A percentile compares a stretch with the other conserved stretches of the same genome.
Conservation (phyloP, 2,888 invertebrate species). For the Agrochola lychnidis region DNA sequence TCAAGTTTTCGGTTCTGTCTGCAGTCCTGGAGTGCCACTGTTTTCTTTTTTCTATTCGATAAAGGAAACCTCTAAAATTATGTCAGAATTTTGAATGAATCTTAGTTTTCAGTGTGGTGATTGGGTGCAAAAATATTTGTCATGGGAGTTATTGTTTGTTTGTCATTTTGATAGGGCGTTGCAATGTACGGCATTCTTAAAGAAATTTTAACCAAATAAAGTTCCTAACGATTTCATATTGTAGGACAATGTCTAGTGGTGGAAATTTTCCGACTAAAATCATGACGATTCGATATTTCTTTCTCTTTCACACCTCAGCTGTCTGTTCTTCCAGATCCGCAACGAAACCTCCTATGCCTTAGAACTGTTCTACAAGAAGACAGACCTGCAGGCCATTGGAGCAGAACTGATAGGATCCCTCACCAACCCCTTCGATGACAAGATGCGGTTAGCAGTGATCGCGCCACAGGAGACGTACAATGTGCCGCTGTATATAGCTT, state of each 20-base stretch:
- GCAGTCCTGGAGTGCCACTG: too few species aligned
- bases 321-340: constrained; percentile 88
- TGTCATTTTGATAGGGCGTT: not conserved
- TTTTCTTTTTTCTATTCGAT: too few species aligned
- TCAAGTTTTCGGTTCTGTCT: too few species aligned
- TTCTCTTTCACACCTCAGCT: not conserved
- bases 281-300: not conserved
- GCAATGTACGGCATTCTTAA: not conserved
- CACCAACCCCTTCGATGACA: constrained; percentile 94
- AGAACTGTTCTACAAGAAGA: constrained; percentile 94
- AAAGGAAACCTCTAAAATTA: not conserved
- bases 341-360: constrained; percentile 95
- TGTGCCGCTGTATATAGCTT: constrained; percentile 95
- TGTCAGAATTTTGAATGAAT: not conserved
- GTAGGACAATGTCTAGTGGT: not conserved
- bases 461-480: constrained; percentile 94
- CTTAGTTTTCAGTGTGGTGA: not conserved
- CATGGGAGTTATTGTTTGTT: too few species aligned
- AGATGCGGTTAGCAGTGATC: constrained; percentile 93
- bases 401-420: constrained; percentile 92
- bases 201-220: not conserved
- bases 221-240: not conserved
- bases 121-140: not conserved
- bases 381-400: constrained; percentile 92
- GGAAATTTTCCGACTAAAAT: not conserved